Percentiles rank a stretch among this genome's conserved stretches.
phyloP scores from a whole-genome alignment of 2,797 vertebrate species.

The Malacoraja senta region DNA sequence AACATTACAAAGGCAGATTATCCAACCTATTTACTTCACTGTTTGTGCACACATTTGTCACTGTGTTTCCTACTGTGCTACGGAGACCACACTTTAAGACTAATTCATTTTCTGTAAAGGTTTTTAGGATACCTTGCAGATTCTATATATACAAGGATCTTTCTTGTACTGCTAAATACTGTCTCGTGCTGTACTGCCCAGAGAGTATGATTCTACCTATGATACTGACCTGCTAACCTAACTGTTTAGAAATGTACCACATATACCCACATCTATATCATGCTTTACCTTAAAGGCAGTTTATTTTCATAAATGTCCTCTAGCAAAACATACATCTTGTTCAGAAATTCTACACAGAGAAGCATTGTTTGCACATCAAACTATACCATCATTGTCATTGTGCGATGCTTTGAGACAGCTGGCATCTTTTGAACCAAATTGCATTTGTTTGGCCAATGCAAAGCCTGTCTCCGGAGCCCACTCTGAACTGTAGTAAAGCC shows the following conservation, averaged over 20 bases:
- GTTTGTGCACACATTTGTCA: too few relatives aligned
- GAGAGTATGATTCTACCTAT: not conserved
- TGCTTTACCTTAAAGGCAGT: not conserved
- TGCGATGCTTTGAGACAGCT: not conserved
- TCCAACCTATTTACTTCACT: too few relatives aligned
- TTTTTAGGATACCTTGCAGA: too few relatives aligned
- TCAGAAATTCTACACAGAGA: not conserved
- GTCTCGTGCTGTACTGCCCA: not conserved
- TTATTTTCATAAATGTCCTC: not conserved
- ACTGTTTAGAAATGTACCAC: not conserved
- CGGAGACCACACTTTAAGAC: too few relatives aligned
- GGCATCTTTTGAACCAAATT: not conserved
- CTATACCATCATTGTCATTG: not conserved
- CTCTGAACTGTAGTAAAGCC: not conserved
- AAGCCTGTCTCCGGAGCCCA: not conserved
- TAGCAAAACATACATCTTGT: not conserved
- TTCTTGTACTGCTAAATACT: not conserved
- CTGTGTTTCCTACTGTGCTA: too few relatives aligned
- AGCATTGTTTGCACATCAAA: not conserved
- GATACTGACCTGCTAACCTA: not conserved
- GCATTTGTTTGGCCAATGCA: not conserved
- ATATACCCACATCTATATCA: not conserved
- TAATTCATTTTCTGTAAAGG: too few relatives aligned
- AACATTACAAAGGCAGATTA: too few relatives aligned
- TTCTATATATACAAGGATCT: too few relatives aligned